These are phyloP conservation scores for Onychomys torridus DNA, from an alignment of 2,797 vertebrate genomes.

Conservation along the genomic window DNA sequence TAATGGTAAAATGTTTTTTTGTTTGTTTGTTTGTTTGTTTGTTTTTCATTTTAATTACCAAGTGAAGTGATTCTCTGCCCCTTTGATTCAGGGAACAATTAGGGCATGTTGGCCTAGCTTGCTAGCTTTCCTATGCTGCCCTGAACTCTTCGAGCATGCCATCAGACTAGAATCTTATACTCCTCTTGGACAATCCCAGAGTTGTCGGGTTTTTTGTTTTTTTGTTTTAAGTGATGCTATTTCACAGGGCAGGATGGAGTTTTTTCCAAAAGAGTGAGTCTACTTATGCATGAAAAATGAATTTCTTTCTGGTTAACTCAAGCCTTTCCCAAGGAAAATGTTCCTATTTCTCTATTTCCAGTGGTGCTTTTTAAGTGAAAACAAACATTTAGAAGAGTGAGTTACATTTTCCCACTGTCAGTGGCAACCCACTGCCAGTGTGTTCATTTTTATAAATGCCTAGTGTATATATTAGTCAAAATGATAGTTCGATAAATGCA, in stretches of 20 bases:
- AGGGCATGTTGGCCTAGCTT: not conserved
- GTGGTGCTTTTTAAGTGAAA: constrained; percentile 64
- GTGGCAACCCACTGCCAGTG: constrained; percentile 76
- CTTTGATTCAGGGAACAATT: constrained; percentile 29
- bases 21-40: not conserved
- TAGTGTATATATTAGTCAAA: constrained; percentile 80
- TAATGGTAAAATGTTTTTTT: not conserved
- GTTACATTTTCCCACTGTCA: constrained; percentile 75
- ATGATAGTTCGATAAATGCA: constrained; percentile 83
- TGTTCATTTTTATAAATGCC: constrained; percentile 81
- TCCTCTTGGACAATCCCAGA: not conserved
- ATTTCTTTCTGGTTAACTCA: constrained; percentile 54
- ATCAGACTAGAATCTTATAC: not conserved
- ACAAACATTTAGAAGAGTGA: constrained; percentile 69
- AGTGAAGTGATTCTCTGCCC: not conserved
- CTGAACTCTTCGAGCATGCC: not conserved
- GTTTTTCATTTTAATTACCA: not conserved
- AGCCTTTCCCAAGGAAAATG: constrained; percentile 32
- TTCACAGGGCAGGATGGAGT: not conserved
- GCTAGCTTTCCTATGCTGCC: not conserved
- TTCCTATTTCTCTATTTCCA: constrained; percentile 70
- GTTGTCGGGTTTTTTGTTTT: not conserved
- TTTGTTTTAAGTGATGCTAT: not conserved
- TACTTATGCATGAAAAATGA: constrained; percentile 54
- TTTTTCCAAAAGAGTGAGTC: constrained; percentile 29